These are phyloP conservation scores for Scaptomyza tumidula DNA, from an alignment of 2,888 invertebrate genomes.

Conservation along the genomic window DNA sequence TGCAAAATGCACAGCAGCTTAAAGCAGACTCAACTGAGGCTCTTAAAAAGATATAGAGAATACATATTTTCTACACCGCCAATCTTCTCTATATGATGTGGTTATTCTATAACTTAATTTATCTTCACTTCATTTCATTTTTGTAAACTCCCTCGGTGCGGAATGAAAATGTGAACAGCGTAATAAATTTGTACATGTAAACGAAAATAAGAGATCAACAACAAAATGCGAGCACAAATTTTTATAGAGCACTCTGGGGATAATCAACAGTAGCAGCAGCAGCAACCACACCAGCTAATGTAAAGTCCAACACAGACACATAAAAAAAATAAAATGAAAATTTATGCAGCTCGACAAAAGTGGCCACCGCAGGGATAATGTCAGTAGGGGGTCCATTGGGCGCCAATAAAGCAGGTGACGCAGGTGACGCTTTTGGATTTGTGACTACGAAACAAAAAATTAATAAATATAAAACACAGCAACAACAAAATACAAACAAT, in stretches of 20 bases:
- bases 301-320: constrained; percentile 74
- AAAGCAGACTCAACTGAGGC: not conserved
- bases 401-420: constrained; percentile 49
- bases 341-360: constrained; percentile 67
- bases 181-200: constrained; percentile 65
- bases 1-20: constrained; percentile 11
- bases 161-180: constrained; percentile 47
- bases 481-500: constrained; percentile 12
- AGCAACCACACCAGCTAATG: constrained; percentile 58
- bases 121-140: constrained; percentile 35
- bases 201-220: constrained; percentile 58
- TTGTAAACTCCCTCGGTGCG: constrained; percentile 44
- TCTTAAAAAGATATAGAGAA: not conserved
- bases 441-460: constrained; percentile 51
- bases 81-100: constrained; percentile 9
- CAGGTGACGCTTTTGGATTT: constrained; percentile 70
- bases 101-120: constrained; percentile 48
- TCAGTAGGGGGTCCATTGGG: constrained; percentile 21
- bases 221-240: constrained; percentile 56
- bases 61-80: not conserved
- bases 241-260: constrained; percentile 75
- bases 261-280: constrained; percentile 55
- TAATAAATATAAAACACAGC: constrained; percentile 12
- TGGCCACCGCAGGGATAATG: constrained; percentile 54
- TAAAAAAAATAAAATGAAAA: constrained; percentile 63